Base-by-base conservation (phyloP, 2,797 vertebrate species). In the Adrianichthys oophorus region DNA sequence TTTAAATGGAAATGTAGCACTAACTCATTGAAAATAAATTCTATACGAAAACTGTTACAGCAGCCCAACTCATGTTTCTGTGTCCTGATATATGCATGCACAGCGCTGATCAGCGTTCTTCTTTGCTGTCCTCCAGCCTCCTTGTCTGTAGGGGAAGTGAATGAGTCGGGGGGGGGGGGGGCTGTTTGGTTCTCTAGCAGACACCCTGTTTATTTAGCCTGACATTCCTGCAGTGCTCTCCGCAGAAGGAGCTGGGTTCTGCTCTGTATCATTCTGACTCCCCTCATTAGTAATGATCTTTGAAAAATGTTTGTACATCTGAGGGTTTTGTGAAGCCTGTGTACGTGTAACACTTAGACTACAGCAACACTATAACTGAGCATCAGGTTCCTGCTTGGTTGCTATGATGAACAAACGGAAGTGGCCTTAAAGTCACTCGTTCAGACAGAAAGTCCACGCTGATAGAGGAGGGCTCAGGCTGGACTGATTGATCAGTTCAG, bases 121-220 rank as follows among this genome's bases (percentile, higher is more conserved):
- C 52, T n/a, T 2, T 43, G 51, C 63, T 16, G 16, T 37, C 58
- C 59, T 53, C 63, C 45, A 1, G 52, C 60, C 52, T 57, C 50
- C 41, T 1, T 45, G 54, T 41, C 65, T 62, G 59, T 7, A 29
- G 64, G 68, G 74, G 79, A 73, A 74, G 68, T 24, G 40, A 74
- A 59, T 70, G 67, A 78, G 62, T 23, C 12, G 59, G 54, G 61
- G 68, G 74, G 64, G 62, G 59, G 54, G 61, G 68, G 74, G 64
- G 62, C 72, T 68, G 70, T 17, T 67, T 65, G 48, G 58, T 66
- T 78, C 80, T 77, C 70, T 66, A 10, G 48, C 72, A 76, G 81
- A 85, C 77, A 72, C 68, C 23, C 44, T 85, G 87, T 90, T 90
- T 89, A 85, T 89, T 87, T 86, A 84, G 80, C 80, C 75, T 79